Conservation (phyloP, 2,113 vertebrate genomes). For the Telmatochromis sp. region DNA sequence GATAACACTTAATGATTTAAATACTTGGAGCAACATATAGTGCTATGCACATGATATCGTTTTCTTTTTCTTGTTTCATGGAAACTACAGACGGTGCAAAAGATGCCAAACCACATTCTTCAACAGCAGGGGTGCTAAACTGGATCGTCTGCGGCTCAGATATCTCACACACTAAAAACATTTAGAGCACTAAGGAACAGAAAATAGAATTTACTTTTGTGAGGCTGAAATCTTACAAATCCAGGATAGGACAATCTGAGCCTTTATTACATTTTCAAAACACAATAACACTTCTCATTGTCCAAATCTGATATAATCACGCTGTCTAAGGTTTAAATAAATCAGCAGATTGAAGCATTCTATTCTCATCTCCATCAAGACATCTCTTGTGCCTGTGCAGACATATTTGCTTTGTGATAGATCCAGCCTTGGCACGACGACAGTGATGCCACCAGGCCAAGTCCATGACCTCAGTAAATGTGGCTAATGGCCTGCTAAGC, state of each 20-base stretch:
- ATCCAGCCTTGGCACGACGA: background rate
- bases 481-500: background rate
- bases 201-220: background rate
- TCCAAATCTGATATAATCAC: background rate
- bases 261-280: background rate
- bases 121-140: background rate
- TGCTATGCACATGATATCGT: background rate
- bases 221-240: background rate
- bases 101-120: background rate
- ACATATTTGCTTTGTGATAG: background rate
- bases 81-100: background rate
- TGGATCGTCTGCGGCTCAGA: background rate
- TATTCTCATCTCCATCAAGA: background rate
- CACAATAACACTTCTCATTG: background rate
- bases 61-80: background rate
- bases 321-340: background rate
- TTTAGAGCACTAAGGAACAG: background rate
- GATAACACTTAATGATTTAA: background rate
- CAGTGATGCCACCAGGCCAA: background rate
- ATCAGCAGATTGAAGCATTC: background rate
- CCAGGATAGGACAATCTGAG: accelerated
- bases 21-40: background rate
- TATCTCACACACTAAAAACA: background rate
- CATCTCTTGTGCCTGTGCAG: background rate
- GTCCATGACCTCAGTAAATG: background rate